phyloP scores from a whole-genome alignment of 2,113 vertebrate species.

The Alligator mississippiensis region DNA sequence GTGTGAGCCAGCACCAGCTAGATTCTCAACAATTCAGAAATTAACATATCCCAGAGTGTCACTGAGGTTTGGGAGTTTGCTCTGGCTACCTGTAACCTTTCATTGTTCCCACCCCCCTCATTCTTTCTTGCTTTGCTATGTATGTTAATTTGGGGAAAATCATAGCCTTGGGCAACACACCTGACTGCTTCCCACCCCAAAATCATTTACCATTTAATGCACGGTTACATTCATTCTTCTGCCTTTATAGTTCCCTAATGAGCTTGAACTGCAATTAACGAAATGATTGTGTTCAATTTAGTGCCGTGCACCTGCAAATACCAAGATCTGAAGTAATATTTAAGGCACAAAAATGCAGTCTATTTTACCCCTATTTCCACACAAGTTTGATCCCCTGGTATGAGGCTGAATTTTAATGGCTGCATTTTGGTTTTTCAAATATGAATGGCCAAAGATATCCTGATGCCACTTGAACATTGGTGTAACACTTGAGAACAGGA shows the following conservation, averaged over 20 bases:
- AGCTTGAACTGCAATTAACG: slow-evolving; percentile 77
- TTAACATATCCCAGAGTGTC: background rate
- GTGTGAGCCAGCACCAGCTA: background rate
- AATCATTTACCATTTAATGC: slow-evolving; percentile 76
- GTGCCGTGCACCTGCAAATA: slow-evolving; percentile 73
- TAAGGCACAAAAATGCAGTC: slow-evolving; percentile 38
- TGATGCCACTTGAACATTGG: background rate
- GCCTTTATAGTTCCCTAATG: slow-evolving; percentile 76
- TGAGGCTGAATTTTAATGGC: slow-evolving; percentile 43
- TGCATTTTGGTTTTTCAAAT: background rate
- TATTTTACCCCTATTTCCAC: background rate
- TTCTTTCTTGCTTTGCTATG: slow-evolving; percentile 64
- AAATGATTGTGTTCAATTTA: slow-evolving; percentile 73
- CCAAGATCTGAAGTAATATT: slow-evolving; percentile 61
- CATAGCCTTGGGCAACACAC: slow-evolving; percentile 68
- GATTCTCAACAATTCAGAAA: slow-evolving; percentile 26
- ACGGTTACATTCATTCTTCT: slow-evolving; percentile 74
- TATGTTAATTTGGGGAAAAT: slow-evolving; percentile 73
- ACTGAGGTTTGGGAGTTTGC: slow-evolving; percentile 33
- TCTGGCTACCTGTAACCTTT: slow-evolving; percentile 63
- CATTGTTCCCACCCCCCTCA: slow-evolving; percentile 61
- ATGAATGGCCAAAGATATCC: background rate
- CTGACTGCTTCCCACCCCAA: slow-evolving; percentile 70
- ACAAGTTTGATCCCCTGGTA: slow-evolving; percentile 49
- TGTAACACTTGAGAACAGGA: background rate